Percentiles rank a stretch among this genome's conserved stretches.
These are phyloP conservation scores for Pagetopsis macropterus DNA, from an alignment of 2,797 vertebrate genomes.

Conservation along the genomic window DNA sequence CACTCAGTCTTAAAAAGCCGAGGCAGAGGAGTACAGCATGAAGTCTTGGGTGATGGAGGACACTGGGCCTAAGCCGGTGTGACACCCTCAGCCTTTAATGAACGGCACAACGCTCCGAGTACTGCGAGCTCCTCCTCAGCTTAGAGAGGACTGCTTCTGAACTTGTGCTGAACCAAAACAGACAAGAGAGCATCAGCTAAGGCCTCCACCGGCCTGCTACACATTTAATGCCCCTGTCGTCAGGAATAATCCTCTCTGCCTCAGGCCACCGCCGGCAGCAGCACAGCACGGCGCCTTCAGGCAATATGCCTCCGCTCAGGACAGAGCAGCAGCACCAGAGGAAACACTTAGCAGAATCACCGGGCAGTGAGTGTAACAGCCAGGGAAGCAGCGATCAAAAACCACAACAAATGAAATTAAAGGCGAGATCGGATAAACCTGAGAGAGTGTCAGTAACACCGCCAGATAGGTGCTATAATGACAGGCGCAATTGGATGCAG, in stretches of 20 bases:
- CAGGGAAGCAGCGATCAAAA: constrained; percentile 54
- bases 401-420: constrained; percentile 71
- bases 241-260: constrained; percentile 80
- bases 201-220: constrained; percentile 76
- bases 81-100: constrained; percentile 82
- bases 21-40: constrained; percentile 62
- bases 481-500: constrained; percentile 68
- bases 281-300: constrained; percentile 68
- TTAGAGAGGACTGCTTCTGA: constrained; percentile 75
- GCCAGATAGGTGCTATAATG: constrained; percentile 64
- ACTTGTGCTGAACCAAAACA: constrained; percentile 79
- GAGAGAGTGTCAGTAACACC: constrained; percentile 59
- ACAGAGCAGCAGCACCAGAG: constrained; percentile 54
- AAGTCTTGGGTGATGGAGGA: constrained; percentile 71
- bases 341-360: constrained; percentile 67
- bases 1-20: constrained; percentile 57
- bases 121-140: constrained; percentile 71
- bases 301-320: constrained; percentile 76
- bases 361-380: constrained; percentile 57
- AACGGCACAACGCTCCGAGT: constrained; percentile 74
- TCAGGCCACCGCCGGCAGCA: constrained; percentile 65
- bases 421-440: constrained; percentile 62
- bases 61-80: constrained; percentile 80
- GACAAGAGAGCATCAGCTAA: constrained; percentile 75
- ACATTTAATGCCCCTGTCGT: constrained; percentile 83